These are phyloP conservation scores for Heliothis virescens DNA, from an alignment of 1,140 invertebrate species.

Conservation along the genomic window DNA sequence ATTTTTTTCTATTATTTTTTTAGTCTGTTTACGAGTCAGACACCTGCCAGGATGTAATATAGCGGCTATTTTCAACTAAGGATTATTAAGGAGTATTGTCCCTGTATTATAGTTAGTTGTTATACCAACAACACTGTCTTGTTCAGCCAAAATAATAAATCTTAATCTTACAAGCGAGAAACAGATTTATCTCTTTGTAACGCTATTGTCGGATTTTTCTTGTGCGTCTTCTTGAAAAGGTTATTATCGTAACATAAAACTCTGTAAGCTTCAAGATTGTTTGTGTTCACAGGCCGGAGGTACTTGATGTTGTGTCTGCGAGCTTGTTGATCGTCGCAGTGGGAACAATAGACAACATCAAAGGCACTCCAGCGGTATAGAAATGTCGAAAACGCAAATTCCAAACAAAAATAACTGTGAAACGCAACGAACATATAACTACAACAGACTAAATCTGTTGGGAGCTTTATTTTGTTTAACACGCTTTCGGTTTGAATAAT, in stretches of 20 bases:
- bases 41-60: too few relatives aligned
- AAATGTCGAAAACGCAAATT: conserved; percentile 10
- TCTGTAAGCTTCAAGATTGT: background rate
- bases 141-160: too few relatives aligned
- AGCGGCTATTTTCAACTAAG: too few relatives aligned
- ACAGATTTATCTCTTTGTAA: too few relatives aligned
- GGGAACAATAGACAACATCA: conserved; percentile 15
- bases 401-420: conserved; percentile 10
- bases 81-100: too few relatives aligned
- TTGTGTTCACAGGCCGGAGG: conserved; percentile 1
- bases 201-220: background rate
- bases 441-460: conserved; percentile 16
- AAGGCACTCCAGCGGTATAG: background rate
- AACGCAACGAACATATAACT: conserved; percentile 12
- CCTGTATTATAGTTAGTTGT: too few relatives aligned
- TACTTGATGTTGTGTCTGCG: background rate
- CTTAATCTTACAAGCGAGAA: too few relatives aligned
- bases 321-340: conserved; percentile 5
- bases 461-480: conserved; percentile 33
- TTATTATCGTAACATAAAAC: background rate
- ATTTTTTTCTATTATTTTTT: background rate
- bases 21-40: background rate
- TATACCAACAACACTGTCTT: too few relatives aligned
- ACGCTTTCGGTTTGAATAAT: conserved; percentile 26
- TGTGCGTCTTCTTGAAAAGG: background rate